A percentile compares a stretch with the other conserved stretches of the same genome.
phyloP scores from a whole-genome alignment of 2,888 invertebrate species.

The Chesias legatella region DNA sequence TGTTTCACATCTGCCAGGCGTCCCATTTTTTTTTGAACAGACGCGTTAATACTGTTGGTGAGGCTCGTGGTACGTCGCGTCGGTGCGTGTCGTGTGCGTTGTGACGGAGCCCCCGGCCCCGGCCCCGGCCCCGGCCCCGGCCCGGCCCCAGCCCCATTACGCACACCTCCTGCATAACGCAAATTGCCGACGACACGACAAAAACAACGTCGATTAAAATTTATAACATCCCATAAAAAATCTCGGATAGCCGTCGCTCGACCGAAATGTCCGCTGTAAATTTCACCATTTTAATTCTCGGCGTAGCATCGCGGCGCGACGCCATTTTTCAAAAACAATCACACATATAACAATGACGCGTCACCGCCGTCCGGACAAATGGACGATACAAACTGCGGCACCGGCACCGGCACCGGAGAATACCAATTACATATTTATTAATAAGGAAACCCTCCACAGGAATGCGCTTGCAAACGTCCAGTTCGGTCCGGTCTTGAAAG shows the following conservation, averaged over 20 bases:
- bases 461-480: no score
- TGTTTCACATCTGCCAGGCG: no score
- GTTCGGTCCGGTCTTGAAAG: no score
- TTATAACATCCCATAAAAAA: constrained; percentile 36
- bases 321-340: constrained; percentile 67
- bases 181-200: constrained; percentile 28
- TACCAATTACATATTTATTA: constrained; percentile 36
- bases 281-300: constrained; percentile 51
- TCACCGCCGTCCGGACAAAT: constrained; percentile 36
- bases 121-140: no score
- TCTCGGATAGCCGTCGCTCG: constrained; percentile 31
- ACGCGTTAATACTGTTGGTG: no score
- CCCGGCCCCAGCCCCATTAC: constrained; percentile 22
- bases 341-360: constrained; percentile 59
- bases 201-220: constrained; percentile 42
- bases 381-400: constrained; percentile 1
- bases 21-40: no score
- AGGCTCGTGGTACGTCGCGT: no score
- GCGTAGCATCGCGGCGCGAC: constrained; percentile 33
- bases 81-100: no score
- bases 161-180: constrained; percentile 21
- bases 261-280: constrained; percentile 51
- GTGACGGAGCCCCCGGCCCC: no score
- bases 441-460: no score
- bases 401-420: constrained; percentile 35